Conservation (phyloP, 2,797 vertebrate genomes). For the Syngnathus rostellatus region DNA sequence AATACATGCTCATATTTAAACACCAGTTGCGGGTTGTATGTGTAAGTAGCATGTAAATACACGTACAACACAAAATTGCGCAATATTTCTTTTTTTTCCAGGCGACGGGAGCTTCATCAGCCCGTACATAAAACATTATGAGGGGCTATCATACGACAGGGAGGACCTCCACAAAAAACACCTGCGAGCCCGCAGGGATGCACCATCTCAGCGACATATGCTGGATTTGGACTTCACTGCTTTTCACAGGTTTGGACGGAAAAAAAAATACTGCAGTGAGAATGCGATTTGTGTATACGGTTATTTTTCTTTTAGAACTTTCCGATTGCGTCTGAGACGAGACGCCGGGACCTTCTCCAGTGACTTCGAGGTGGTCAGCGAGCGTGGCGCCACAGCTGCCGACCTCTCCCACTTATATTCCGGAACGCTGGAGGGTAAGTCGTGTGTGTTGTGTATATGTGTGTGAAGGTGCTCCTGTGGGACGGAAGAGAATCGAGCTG, state of each 20-base stretch:
- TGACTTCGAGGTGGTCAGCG: constrained; percentile 52
- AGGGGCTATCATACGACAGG: constrained; percentile 58
- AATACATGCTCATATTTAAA: no score
- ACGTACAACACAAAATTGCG: no score
- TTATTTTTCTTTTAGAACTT: constrained; percentile 50
- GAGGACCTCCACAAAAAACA: constrained; percentile 57
- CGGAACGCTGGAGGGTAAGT: constrained; percentile 68
- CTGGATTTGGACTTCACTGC: constrained; percentile 66
- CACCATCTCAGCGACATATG: constrained; percentile 19
- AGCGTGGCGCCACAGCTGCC: constrained; percentile 26
- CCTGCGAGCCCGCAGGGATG: constrained; percentile 45
- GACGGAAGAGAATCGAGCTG: not conserved
- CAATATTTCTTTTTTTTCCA: constrained; percentile 17
- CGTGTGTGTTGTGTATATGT: no score
- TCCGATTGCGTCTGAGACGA: constrained; percentile 63
- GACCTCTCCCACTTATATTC: constrained; percentile 74
- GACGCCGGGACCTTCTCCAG: constrained; percentile 57
- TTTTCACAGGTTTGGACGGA: constrained; percentile 56
- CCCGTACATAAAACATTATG: constrained; percentile 62
- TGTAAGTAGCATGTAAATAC: no score
- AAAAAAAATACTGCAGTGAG: not conserved
- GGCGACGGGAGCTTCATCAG: constrained; percentile 48
- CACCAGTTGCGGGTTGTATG: no score
- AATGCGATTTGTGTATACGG: not conserved
- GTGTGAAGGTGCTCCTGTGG: not conserved